Base-by-base conservation (phyloP, 2,113 vertebrate species). In the Lepisosteus oculatus region DNA sequence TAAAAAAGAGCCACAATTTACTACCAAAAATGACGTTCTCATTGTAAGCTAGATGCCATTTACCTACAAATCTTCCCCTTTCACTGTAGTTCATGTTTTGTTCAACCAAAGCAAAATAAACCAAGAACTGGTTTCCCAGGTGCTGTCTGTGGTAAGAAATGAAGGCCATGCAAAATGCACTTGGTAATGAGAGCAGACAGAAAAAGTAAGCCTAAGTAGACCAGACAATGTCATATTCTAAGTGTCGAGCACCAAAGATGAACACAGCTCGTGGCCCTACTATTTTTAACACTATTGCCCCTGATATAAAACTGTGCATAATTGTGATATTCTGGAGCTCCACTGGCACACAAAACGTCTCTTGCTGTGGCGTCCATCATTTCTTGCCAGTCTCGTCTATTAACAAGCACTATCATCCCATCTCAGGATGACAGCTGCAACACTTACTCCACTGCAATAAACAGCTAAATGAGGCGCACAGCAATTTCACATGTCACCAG, bases 381-480 rank as follows among this genome's bases (percentile, higher is more conserved):
- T 93, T 91, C 90, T 92, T 92, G 91, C 90, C 92, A 90, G 92
- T 92, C 92, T 92, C 92, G 90, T 91, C 90, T 93, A 93, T 93
- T 93, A 93, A 93, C 91, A 85, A 91, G 89, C 88, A 90, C 92
- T 91, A 93, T 93, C 90, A 92, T 92, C 87, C 90, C 89, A 89
- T 92, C 90, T 86, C 88, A 85, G 90, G 89, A 90, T 93, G 90
- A 93, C 91, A 93, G 90, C 91, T 93, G 90, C 90, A 92, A 91
- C 90, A 91, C 92, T 91, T 93, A 93, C 92, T 93, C 90, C 88
- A 89, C 89, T 89, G 89, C 91, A 93, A 93, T 92, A 93, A 93
- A 93, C 92, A 93, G 90, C 90, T 93, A 92, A 92, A 92, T 93
- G 92, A 93, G 92, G 91, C 90, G 89, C 91, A 92, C 91, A 93